Percentiles rank a stretch among this genome's conserved stretches.
These are phyloP conservation scores for Chaunax sp. DNA, from an alignment of 2,797 vertebrate species.

Conservation along the genomic window DNA sequence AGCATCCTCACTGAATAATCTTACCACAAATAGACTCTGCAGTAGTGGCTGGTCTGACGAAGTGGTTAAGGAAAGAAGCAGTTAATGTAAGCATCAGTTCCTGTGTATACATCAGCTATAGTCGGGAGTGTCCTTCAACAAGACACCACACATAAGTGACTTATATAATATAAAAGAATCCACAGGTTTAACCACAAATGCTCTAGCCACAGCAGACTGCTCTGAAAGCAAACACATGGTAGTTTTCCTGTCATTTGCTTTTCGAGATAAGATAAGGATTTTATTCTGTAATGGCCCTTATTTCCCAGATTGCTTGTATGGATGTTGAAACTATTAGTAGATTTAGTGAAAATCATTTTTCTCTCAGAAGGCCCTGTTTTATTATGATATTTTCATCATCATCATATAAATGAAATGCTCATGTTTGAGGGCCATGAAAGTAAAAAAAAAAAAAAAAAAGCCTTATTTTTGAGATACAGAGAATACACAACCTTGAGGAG, in stretches of 20 bases:
- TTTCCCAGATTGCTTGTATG: slow-evolving; percentile 37
- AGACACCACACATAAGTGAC: not conserved
- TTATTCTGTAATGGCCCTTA: slow-evolving; percentile 30
- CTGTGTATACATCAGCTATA: slow-evolving; percentile 12
- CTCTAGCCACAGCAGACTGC: not conserved
- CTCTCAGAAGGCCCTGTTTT: slow-evolving; percentile 36
- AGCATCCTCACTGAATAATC: slow-evolving; percentile 12
- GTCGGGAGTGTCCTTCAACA: too few species aligned
- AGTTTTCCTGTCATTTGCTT: slow-evolving; percentile 4
- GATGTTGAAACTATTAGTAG: slow-evolving; percentile 50
- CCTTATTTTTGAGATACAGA: slow-evolving; percentile 39
- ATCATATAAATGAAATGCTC: slow-evolving; percentile 40
- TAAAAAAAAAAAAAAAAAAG: not conserved
- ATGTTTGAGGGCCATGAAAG: slow-evolving; percentile 38
- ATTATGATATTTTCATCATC: slow-evolving; percentile 19
- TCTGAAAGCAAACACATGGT: slow-evolving; percentile 21
- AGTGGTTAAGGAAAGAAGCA: slow-evolving; percentile 9
- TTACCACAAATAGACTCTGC: slow-evolving; percentile 20
- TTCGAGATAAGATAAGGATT: slow-evolving; percentile 31
- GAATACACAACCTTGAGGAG: slow-evolving; percentile 51
- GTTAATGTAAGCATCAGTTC: slow-evolving; percentile 26
- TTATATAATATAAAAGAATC: not conserved
- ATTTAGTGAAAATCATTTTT: slow-evolving; percentile 33
- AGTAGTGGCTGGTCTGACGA: not conserved
- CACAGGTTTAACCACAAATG: slow-evolving; percentile 14